Conservation (phyloP, 2,888 invertebrate species). For the Caenorhabditis sp. region DNA sequence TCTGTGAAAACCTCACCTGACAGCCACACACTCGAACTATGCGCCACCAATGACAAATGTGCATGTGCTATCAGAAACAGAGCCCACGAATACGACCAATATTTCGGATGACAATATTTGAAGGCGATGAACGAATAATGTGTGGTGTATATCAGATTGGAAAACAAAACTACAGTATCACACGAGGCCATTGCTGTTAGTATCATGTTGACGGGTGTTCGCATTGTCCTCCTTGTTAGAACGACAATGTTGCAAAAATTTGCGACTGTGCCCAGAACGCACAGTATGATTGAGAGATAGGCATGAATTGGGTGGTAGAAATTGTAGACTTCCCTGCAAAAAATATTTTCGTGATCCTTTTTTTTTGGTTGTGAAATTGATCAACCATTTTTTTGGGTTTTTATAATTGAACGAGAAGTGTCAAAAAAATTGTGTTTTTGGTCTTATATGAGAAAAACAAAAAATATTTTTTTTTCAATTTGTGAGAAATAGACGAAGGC, state of each 20-base stretch:
- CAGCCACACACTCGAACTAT: conserved; percentile 67
- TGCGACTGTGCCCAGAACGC: conserved; percentile 64
- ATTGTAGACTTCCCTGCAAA: conserved; percentile 43
- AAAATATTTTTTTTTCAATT: background rate
- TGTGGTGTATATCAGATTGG: conserved; percentile 69
- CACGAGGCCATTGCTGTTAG: conserved; percentile 70
- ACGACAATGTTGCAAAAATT: conserved; percentile 70
- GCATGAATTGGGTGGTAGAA: conserved; percentile 65
- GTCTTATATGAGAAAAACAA: background rate
- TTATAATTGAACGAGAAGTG: no score
- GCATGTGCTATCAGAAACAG: conserved; percentile 67
- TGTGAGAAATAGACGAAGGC: background rate
- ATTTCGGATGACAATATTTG: conserved; percentile 53
- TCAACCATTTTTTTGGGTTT: no score
- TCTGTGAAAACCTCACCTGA: no score
- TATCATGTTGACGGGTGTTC: conserved; percentile 70
- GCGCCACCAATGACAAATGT: conserved; percentile 67
- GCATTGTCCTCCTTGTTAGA: conserved; percentile 65
- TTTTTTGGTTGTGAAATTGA: background rate
- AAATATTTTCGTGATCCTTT: conserved; percentile 1
- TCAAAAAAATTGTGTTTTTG: no score
- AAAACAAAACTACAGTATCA: conserved; percentile 69
- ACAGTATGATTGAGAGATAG: conserved; percentile 68
- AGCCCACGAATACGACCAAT: conserved; percentile 70
- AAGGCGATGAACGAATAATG: conserved; percentile 69